A percentile compares a stretch with the other conserved stretches of the same genome.
phyloP scores from a whole-genome alignment of 2,113 vertebrate genomes.

The Paramormyrops kingsleyae region DNA sequence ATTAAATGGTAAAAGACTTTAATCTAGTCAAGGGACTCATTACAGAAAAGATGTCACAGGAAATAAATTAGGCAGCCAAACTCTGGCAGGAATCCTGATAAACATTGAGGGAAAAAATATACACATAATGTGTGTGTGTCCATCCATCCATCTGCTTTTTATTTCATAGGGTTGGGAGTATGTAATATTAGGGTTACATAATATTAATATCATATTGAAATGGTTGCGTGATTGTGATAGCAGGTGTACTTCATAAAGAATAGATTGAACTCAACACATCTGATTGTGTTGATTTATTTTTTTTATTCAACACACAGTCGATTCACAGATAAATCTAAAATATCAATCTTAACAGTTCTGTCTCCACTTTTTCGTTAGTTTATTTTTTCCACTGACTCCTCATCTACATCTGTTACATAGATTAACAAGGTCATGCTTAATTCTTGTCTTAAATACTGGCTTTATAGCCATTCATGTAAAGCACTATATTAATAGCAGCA shows the following conservation, averaged over 20 bases:
- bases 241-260: not conserved
- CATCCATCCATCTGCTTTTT: not conserved
- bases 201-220: not conserved
- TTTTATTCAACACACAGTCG: no score
- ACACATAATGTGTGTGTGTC: not conserved
- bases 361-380: not conserved
- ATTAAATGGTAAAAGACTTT: not conserved
- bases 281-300: no score
- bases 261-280: not conserved
- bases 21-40: not conserved
- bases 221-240: not conserved
- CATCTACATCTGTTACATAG: not conserved
- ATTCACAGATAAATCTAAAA: not conserved
- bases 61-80: not conserved
- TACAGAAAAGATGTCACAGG: not conserved
- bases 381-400: not conserved
- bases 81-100: not conserved
- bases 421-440: not conserved
- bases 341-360: not conserved
- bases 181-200: not conserved
- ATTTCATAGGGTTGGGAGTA: not conserved
- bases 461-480: not conserved
- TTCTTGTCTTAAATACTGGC: not conserved
- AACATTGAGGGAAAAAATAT: not conserved
- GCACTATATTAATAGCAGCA: not conserved